Base-by-base conservation (phyloP, 2,888 invertebrate genomes). In the Eupithecia centaureata region DNA sequence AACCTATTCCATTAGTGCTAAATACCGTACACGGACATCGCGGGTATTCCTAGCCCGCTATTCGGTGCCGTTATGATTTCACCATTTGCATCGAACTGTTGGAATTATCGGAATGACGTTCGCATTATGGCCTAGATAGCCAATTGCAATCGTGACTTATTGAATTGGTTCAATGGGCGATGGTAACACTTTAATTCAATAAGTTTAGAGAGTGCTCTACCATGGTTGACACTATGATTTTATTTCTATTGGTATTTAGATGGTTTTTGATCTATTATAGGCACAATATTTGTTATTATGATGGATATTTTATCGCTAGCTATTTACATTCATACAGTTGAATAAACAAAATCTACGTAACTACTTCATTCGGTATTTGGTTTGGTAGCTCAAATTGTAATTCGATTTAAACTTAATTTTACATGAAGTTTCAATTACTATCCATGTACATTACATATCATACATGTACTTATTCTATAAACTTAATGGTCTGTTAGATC, bases 1-100 rank as follows among this genome's bases (percentile, higher is more conserved):
- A 58, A 52, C 33, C 28, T 54, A 57, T 65, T 57, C 59, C 28
- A 63, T 64, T 68, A 59, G 57, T 73, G 75, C 73, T 72, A 73
- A 73, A 74, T 70, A 71, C 74, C 73, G 70, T 78, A 73, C 71
- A 73, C 73, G 54, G 62, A 35, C 59, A 72, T 65, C 52, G 51
- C 62, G 57, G 58, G 63, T 65, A 68, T 71, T 69, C 63, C 42
- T 63, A 64, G 57, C 58, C 42, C 61, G 62, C 33, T 61, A 59
- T 61, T 47, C 63, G 63, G 51, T 63, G 60, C 73, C 69, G 66
- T 69, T 70, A 70, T 65, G 67, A 67, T 71, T 71, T 68, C 71
- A 67, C 65, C 51, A 65, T 69, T 63, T 58, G 61, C 65, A 68
- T 69, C 61, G 38, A 68, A 63, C 70, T 63, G 63, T 65, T 67